These are phyloP conservation scores for Cyprinus carpio DNA, from an alignment of 2,113 vertebrate species.

Conservation along the genomic window DNA sequence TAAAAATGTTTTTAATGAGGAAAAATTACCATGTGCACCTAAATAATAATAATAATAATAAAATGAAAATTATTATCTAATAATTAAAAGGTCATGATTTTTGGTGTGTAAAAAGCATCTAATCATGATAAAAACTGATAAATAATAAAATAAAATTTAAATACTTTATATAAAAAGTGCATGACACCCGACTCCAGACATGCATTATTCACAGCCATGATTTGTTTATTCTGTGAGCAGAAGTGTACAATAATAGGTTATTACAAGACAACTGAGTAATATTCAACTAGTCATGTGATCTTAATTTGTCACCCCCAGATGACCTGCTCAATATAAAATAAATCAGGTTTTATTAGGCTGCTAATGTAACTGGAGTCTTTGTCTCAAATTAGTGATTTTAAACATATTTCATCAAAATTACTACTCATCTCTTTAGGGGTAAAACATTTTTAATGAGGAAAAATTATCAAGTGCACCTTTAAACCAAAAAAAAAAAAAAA, in stretches of 20 bases:
- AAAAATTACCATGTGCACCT: not conserved
- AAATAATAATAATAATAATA: no score
- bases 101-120: no score
- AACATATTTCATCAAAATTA: not conserved
- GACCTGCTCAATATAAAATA: not conserved
- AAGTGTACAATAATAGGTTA: not conserved
- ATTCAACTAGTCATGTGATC: not conserved
- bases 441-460: not conserved
- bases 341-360: not conserved
- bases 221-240: not conserved
- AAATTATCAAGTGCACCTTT: not conserved
- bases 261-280: not conserved
- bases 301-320: not conserved
- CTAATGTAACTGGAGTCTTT: not conserved
- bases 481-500: no score
- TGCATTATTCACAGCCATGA: no score
- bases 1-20: no score
- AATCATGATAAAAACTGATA: no score
- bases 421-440: not conserved
- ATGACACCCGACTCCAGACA: no score
- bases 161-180: no score
- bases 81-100: no score
- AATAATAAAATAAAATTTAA: no score
- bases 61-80: no score
- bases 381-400: not conserved